Base-by-base conservation (phyloP, 2,888 invertebrate genomes). In the Idaea biselata region DNA sequence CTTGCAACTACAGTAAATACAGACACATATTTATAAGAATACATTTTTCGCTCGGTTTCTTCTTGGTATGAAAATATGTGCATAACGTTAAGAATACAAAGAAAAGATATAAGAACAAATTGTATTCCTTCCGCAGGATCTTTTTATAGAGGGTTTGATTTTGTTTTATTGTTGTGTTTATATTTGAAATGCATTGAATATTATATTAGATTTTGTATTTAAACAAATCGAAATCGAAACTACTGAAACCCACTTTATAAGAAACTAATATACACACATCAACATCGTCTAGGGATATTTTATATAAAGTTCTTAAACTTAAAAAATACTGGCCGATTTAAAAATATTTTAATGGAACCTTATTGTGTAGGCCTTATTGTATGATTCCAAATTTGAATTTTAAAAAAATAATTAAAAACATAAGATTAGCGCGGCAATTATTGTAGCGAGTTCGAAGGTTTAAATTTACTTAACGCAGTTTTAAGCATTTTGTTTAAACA, bases 171-270 rank as follows among this genome's bases (percentile, higher is more conserved):
- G 44, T 44, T 44, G 6, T 44, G 44, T 44, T 33, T 33, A 7
- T 16, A n/a, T 8, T 14, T 58, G 53, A 62, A 60, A 56, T 53
- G 5, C 25, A 44, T 4, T 6, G 11, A 54, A 32, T 63, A 61
- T 55, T 57, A 17, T 16, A n/a, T n/a, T n/a, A n/a, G n/a, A n/a
- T 63, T 58, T 58, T 55, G 8, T 53, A 58, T 25, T 53, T 16
- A 33, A 6, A 7, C 33, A 62, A 5, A 33, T 11, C 8, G 7
- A 11, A 7, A 7, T 0, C 0, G 11, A 11, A 44, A 44, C 7
- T 11, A 8, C 5, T 44, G 44, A 14, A 14, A 44, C 14, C 14
- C 11, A 8, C 11, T 14, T 11, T 14, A 14, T 7, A 14, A 44
- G 1, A 44, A 8, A 32, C 6, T 32, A 32, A n/a, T n/a, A n/a